Evolutionary conservation across 2,113 vertebrate genomes (phyloP).

Genomic region (Coreoperca whiteheadi): DNA sequence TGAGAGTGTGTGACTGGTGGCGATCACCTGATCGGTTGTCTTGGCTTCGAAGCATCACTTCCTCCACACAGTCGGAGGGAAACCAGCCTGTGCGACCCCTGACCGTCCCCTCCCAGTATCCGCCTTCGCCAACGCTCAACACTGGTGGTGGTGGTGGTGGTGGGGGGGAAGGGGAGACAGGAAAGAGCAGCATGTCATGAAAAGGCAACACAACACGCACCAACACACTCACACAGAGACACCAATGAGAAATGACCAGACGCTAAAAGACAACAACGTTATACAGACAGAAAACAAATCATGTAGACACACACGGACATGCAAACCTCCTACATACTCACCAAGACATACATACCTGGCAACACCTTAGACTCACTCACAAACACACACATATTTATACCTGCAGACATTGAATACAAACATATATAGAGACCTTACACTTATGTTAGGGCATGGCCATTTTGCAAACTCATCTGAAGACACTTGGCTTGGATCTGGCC

Average conservation of each 20-base stretch:
- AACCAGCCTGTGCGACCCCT: conserved; percentile 94
- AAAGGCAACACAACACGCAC: conserved; percentile 10
- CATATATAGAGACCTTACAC: conserved; percentile 77
- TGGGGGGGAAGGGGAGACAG: conserved; percentile 16
- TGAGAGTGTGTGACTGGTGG: neutral
- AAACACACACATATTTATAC: conserved; percentile 83
- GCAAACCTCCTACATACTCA: conserved; percentile 80
- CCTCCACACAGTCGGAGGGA: conserved; percentile 94
- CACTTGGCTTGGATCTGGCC: conserved; percentile 14
- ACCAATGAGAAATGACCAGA: conserved; percentile 49
- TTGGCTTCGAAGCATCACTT: conserved; percentile 90
- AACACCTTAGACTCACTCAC: conserved; percentile 82
- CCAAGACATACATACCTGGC: conserved; percentile 82
- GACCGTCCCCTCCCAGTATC: conserved; percentile 95
- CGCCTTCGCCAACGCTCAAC: conserved; percentile 93
- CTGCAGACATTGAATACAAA: conserved; percentile 82
- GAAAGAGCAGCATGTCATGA: conserved; percentile 49
- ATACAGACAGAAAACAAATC: conserved; percentile 46
- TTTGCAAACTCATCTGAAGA: conserved; percentile 57
- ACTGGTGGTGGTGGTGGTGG: too few species aligned
- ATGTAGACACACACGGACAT: conserved; percentile 60
- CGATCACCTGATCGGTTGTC: conserved; percentile 89
- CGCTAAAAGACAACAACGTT: conserved; percentile 37
- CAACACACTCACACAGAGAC: conserved; percentile 17
- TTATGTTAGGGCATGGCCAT: conserved; percentile 45